These are phyloP conservation scores for Unio pictorum DNA, from an alignment of 2,888 invertebrate species.

Conservation along the genomic window DNA sequence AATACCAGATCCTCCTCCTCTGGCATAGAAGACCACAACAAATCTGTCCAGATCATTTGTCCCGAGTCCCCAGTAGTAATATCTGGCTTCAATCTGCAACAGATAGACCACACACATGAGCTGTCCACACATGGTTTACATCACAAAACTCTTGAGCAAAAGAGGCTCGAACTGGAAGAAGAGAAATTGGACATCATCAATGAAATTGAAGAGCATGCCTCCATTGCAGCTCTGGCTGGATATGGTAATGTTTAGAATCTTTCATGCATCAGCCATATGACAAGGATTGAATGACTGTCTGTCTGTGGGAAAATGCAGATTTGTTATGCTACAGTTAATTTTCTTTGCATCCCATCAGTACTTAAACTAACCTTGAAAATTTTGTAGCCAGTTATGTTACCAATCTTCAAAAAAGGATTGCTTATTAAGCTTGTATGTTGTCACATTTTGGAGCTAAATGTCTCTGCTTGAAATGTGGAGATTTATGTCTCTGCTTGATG, in stretches of 20 bases:
- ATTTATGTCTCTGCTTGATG: too few relatives aligned
- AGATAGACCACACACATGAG: conserved; percentile 24
- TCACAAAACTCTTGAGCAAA: conserved; percentile 17
- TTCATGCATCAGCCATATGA: not conserved
- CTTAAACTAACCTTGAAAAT: too few relatives aligned
- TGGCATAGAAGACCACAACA: conserved; percentile 1
- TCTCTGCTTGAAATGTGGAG: too few relatives aligned
- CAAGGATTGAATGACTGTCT: not conserved
- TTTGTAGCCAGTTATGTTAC: too few relatives aligned
- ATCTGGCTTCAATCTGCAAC: conserved; percentile 24
- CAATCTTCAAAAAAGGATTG: too few relatives aligned
- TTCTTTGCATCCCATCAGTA: too few relatives aligned
- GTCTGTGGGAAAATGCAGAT: not conserved
- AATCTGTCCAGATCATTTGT: conserved; percentile 2
- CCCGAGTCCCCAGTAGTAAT: conserved; percentile 26
- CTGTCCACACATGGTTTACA: conserved; percentile 21
- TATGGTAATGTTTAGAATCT: conserved; percentile 12
- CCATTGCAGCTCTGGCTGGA: conserved; percentile 23
- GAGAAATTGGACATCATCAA: conserved; percentile 24
- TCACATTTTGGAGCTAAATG: too few relatives aligned
- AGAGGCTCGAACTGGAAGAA: conserved; percentile 20
- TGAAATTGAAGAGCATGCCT: conserved; percentile 26
- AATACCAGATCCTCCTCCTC: conserved; percentile 19
- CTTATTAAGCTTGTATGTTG: too few relatives aligned
- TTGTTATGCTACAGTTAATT: not conserved